These are phyloP conservation scores for Polyodon spathula DNA, from an alignment of 2,113 vertebrate species.

Conservation along the genomic window DNA sequence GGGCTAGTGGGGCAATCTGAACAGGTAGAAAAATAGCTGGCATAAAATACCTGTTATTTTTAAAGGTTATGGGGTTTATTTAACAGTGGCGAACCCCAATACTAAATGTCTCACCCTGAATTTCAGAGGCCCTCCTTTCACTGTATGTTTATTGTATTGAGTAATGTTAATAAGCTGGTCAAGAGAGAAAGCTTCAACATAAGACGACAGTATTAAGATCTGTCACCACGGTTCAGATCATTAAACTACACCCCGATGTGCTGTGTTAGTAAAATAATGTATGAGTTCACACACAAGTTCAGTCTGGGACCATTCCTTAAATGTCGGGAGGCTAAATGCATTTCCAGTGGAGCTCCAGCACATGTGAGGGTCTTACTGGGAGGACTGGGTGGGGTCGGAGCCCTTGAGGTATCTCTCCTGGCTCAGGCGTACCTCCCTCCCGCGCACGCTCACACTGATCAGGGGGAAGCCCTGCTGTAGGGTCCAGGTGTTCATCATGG, in stretches of 20 bases:
- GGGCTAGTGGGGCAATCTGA: neutral
- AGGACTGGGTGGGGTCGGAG: constrained; percentile 29
- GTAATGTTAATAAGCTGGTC: too few species aligned
- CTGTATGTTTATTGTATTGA: too few species aligned
- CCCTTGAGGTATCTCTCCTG: constrained; percentile 72
- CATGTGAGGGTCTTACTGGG: constrained; percentile 49
- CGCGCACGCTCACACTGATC: constrained; percentile 65
- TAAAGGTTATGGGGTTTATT: too few species aligned
- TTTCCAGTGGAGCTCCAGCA: neutral
- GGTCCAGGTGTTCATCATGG: constrained; percentile 84
- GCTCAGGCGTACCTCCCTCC: constrained; percentile 61
- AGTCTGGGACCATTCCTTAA: neutral
- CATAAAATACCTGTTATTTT: too few species aligned
- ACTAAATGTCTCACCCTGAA: too few species aligned
- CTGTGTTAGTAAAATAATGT: too few species aligned
- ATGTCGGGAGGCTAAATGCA: neutral
- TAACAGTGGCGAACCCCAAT: neutral
- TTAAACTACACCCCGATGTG: too few species aligned
- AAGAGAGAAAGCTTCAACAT: too few species aligned
- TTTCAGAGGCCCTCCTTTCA: neutral
- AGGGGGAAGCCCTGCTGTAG: constrained; percentile 83
- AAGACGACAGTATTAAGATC: neutral
- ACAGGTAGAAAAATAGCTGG: neutral
- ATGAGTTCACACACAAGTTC: neutral
- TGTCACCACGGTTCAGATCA: too few species aligned